Evolutionary conservation across 1,140 invertebrate species (phyloP).

Genomic region (Lethrus apterus): DNA sequence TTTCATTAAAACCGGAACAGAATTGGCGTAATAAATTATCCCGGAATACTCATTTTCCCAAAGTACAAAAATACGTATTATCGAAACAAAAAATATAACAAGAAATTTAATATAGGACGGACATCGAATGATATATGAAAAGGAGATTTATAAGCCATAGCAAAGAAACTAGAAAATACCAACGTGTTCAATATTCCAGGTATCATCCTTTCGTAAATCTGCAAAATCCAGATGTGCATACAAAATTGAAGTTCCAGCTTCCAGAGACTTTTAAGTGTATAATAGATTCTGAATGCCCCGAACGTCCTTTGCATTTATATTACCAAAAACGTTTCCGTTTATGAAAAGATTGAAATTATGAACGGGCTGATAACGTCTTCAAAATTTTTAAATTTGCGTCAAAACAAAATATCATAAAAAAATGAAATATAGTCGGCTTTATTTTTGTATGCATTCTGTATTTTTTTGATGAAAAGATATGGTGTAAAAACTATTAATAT

Average conservation of each 20-base stretch:
- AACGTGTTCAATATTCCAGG: slow-evolving; percentile 14
- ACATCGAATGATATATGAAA: not conserved
- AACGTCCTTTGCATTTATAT: slow-evolving; percentile 14
- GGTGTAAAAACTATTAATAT: too few relatives aligned
- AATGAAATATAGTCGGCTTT: too few relatives aligned
- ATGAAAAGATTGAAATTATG: too few relatives aligned
- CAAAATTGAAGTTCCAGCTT: slow-evolving; percentile 15
- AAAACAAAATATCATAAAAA: too few relatives aligned
- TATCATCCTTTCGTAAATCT: slow-evolving; percentile 15
- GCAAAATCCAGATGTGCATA: slow-evolving; percentile 16
- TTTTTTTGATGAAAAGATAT: too few relatives aligned
- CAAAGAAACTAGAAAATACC: not conserved
- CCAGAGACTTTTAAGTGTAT: slow-evolving; percentile 13
- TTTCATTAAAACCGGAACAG: too few relatives aligned
- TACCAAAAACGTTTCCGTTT: too few relatives aligned
- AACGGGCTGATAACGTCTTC: too few relatives aligned
- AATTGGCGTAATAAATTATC: too few relatives aligned
- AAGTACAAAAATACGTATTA: not conserved
- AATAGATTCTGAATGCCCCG: slow-evolving; percentile 12
- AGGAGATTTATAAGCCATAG: not conserved
- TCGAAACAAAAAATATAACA: not conserved
- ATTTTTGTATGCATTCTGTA: too few relatives aligned
- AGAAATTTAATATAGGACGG: not conserved
- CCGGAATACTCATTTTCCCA: too few relatives aligned
- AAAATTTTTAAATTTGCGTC: too few relatives aligned